Base-by-base conservation (phyloP, 2,797 vertebrate genomes). In the Notolepis coatsorum region DNA sequence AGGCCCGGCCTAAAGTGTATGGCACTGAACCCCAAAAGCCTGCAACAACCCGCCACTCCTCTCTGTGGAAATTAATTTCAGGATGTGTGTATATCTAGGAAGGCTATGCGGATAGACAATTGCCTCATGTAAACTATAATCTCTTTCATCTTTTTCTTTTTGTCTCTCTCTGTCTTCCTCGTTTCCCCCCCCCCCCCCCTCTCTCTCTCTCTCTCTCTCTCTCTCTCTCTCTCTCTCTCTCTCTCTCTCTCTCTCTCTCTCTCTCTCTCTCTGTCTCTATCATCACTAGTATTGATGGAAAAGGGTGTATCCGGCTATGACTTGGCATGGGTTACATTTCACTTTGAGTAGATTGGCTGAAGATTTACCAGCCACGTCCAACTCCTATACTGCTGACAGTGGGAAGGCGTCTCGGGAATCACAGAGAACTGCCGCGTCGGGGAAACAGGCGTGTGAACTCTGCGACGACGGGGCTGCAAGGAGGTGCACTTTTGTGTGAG, bases 301-400 rank as follows among this genome's bases (percentile, higher is more conserved):
- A 52, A 80, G 20, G 1, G 39, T 15, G 61, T 67, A 66, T 65
- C 79, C 53, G 38, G 31, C 61, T 65, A 53, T 71, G 70, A 83
- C 78, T 84, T 84, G 84, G 80, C 78, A 85, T 69, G 61, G 75
- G 79, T 79, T 71, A 78, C 80, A 80, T 79, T 86, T 88, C 82
- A 87, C 84, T 87, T 80, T 81, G 55, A 70, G 67, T 60, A 56
- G 77, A 91, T 84, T 84, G 88, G 69, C 65, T 84, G 58, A 57
- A 82, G 87, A 89, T 88, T 89, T 88, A 90, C 86, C 59, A 54
- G 75, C 68, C 30, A 57, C 80, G 77, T 71, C 70, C 78, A 54
- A 18, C 74, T 73, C 58, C 45, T 41, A 82, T 72, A 87, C 73
- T 72, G 86, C 88, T 89, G 85, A 89, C 76, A 23, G 76, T 65